A percentile compares a stretch with the other conserved stretches of the same genome.
phyloP scores from a whole-genome alignment of 2,888 invertebrate genomes.

The Vanessa cardui region DNA sequence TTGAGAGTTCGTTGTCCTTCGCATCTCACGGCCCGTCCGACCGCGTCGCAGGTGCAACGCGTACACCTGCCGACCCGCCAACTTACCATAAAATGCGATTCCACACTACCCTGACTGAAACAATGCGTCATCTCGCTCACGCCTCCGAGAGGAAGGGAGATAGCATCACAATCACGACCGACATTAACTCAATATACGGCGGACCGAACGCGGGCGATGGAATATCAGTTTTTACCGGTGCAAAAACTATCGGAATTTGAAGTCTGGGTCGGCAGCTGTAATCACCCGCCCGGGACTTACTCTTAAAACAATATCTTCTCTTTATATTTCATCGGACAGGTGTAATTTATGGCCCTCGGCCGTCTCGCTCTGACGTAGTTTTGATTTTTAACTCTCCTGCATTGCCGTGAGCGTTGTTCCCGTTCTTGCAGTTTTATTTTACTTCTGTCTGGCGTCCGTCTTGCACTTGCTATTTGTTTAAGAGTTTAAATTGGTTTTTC shows the following conservation, averaged over 20 bases:
- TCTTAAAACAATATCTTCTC: constrained; percentile 76
- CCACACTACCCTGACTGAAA: constrained; percentile 73
- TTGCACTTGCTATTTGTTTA: constrained; percentile 71
- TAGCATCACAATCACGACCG: constrained; percentile 73
- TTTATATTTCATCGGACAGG: constrained; percentile 75
- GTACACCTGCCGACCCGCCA: constrained; percentile 78
- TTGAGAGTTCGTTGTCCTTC: constrained; percentile 73
- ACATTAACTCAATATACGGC: constrained; percentile 79
- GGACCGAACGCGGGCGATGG: constrained; percentile 74
- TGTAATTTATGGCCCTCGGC: constrained; percentile 71
- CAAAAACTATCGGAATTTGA: constrained; percentile 81
- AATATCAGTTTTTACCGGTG: constrained; percentile 80
- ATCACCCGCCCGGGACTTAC: constrained; percentile 72
- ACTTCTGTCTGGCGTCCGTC: constrained; percentile 75
- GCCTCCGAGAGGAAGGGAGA: constrained; percentile 57
- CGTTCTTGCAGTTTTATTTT: constrained; percentile 71
- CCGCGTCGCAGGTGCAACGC: constrained; percentile 77
- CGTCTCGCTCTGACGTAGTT: constrained; percentile 60
- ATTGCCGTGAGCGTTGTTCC: constrained; percentile 64
- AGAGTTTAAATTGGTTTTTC: constrained; percentile 71
- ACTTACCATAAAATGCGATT: constrained; percentile 82
- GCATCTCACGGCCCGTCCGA: constrained; percentile 67
- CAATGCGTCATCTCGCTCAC: constrained; percentile 66
- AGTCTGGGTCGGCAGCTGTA: constrained; percentile 73
- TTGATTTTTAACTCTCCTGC: constrained; percentile 66